These are phyloP conservation scores for Aplodontia rufa DNA, from an alignment of 2,113 vertebrate species.

Conservation along the genomic window DNA sequence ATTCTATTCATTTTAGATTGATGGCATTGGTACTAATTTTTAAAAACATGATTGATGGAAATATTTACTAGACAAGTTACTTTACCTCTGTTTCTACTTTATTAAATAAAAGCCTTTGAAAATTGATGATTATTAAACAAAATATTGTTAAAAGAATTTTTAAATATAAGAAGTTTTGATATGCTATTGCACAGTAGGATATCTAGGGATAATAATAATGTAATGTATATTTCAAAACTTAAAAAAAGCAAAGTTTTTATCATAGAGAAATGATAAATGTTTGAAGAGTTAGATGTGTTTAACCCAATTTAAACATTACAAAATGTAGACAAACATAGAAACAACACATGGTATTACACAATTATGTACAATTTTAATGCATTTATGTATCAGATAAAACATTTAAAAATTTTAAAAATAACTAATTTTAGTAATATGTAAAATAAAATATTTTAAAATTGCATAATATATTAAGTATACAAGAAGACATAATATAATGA, in stretches of 20 bases:
- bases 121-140: not conserved
- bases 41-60: not conserved
- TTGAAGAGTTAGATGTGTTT: not conserved
- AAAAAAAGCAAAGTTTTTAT: not conserved
- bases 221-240: not conserved
- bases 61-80: not conserved
- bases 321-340: not conserved
- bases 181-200: not conserved
- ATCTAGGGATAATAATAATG: not conserved
- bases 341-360: not conserved
- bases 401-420: not conserved
- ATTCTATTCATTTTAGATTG: not conserved
- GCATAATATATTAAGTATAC: not conserved
- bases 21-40: not conserved
- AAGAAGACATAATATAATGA: not conserved
- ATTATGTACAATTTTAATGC: not conserved
- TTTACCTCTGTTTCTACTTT: not conserved
- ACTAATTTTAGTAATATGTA: not conserved
- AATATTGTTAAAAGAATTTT: not conserved
- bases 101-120: not conserved
- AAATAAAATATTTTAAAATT: conserved; percentile 2
- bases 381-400: not conserved
- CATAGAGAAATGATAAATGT: not conserved
- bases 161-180: not conserved
- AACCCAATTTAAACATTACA: not conserved